Percentiles rank a stretch among this genome's conserved stretches.
Conservation (phyloP, 2,113 vertebrate species). For the Cynocephalus volans region DNA sequence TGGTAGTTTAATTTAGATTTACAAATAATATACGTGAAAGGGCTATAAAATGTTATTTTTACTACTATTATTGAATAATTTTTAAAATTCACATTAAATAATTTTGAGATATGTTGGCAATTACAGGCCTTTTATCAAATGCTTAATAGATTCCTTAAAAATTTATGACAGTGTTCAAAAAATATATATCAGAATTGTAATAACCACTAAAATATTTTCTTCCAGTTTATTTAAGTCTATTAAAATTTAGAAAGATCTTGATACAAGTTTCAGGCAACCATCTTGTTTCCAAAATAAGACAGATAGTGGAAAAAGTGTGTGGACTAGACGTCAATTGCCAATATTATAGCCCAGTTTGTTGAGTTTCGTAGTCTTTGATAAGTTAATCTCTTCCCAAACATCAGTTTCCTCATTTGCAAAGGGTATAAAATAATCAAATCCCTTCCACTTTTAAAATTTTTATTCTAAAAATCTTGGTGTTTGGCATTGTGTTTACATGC, state of each 20-base stretch:
- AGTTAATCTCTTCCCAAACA: neutral
- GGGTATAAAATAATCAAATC: neutral
- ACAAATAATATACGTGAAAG: neutral
- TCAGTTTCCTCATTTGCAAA: neutral
- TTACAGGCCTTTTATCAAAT: neutral
- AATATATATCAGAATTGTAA: neutral
- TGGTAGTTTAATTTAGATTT: slow-evolving; percentile 15
- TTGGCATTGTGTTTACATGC: neutral
- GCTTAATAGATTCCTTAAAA: slow-evolving; percentile 42
- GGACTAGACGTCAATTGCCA: neutral
- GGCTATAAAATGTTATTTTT: neutral
- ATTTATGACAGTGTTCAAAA: neutral
- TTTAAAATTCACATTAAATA: neutral
- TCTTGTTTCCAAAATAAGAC: neutral
- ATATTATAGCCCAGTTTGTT: neutral
- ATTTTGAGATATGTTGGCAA: neutral
- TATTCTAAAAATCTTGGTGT: neutral
- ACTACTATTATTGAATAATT: neutral
- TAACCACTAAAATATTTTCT: slow-evolving; percentile 20
- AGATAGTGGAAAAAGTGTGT: neutral
- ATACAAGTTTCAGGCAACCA: slow-evolving; percentile 31
- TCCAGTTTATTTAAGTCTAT: neutral
- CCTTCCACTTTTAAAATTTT: neutral
- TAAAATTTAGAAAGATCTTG: neutral
- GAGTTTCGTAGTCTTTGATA: neutral